Evolutionary conservation across 2,797 vertebrate species (phyloP).

Genomic region (Stomatorhinus walkeri): DNA sequence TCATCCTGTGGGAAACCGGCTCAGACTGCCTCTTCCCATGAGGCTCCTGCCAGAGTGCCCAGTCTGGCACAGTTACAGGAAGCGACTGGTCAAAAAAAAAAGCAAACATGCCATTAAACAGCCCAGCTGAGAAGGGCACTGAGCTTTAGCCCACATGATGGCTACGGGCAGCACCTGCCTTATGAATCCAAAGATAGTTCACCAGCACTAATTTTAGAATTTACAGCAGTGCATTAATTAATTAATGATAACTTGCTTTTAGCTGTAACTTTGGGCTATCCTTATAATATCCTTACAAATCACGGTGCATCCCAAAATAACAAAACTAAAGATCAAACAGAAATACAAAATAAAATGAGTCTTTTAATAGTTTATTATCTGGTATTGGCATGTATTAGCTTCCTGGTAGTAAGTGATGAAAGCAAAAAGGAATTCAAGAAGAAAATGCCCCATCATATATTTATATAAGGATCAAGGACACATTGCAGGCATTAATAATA

Average conservation of each 20-base stretch:
- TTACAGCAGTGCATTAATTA: not conserved
- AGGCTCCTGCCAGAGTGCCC: conserved; percentile 47
- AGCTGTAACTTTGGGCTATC: not conserved
- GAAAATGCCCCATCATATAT: not conserved
- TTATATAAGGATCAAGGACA: not conserved
- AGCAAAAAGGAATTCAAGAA: not conserved
- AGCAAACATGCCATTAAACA: not conserved
- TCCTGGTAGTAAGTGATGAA: not conserved
- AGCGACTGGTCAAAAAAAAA: not conserved
- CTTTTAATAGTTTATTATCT: not conserved
- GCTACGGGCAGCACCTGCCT: not conserved
- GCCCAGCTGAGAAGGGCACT: not conserved
- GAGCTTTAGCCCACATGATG: not conserved
- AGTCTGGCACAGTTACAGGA: conserved; percentile 26
- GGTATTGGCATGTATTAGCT: not conserved
- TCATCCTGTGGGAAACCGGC: conserved; percentile 54
- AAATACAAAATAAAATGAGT: not conserved
- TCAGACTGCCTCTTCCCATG: conserved; percentile 42
- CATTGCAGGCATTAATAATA: not conserved
- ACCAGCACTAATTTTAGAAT: not conserved
- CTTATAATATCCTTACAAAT: not conserved
- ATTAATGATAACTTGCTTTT: not conserved
- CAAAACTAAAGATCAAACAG: not conserved
- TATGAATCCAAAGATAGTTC: not conserved
- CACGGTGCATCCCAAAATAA: not conserved